phyloP scores from a whole-genome alignment of 1,140 invertebrate genomes.

The Polyergus mexicanus region DNA sequence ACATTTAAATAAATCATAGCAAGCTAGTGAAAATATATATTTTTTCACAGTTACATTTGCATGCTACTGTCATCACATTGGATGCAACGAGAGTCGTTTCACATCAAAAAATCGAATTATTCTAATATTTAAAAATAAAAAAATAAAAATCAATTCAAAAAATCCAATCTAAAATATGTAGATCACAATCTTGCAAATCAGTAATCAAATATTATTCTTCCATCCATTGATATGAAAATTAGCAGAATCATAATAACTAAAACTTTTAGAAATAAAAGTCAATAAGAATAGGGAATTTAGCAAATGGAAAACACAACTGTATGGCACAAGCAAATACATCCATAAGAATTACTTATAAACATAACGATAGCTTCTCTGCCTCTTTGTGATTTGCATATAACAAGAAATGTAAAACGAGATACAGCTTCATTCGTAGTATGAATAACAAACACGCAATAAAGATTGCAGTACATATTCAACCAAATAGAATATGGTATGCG shows the following conservation, averaged over 20 bases:
- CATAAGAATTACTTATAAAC: conserved; percentile 6
- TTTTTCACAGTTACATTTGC: background rate
- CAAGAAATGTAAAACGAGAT: conserved; percentile 24
- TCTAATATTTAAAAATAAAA: background rate
- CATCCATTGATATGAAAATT: background rate
- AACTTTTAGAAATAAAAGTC: background rate
- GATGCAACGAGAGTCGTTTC: background rate
- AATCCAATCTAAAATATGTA: background rate
- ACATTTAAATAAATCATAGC: conserved; percentile 5
- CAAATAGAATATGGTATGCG: background rate
- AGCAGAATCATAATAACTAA: background rate
- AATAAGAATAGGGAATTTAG: conserved; percentile 30
- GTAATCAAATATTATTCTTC: conserved; percentile 26
- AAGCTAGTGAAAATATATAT: background rate
- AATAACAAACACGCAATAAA: conserved; percentile 15
- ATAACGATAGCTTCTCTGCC: background rate
- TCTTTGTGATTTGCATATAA: conserved; percentile 33
- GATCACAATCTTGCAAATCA: background rate
- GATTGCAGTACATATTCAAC: background rate
- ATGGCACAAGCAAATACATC: background rate
- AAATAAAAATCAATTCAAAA: background rate
- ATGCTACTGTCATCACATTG: background rate
- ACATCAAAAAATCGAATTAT: background rate
- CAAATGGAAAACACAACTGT: conserved; percentile 27
- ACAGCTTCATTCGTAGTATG: background rate